Conservation (phyloP, 2,797 vertebrate genomes). For the Amniataba percoides region DNA sequence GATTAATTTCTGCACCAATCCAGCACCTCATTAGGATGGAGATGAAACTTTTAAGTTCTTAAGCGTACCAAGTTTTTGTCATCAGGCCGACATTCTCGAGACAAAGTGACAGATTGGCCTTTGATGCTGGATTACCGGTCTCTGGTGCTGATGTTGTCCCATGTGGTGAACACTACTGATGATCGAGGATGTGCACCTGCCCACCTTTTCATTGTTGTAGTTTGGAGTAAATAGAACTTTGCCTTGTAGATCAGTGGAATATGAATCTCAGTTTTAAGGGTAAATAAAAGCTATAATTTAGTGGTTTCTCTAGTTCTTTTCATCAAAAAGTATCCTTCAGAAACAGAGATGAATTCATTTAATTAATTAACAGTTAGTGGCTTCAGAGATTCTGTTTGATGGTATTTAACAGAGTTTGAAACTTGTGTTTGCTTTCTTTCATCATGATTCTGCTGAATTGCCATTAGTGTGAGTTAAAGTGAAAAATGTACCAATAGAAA, state of each 20-base stretch:
- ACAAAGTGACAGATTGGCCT: not conserved
- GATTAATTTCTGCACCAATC: not conserved
- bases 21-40: not conserved
- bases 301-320: slow-evolving; percentile 49
- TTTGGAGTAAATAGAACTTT: too few species aligned
- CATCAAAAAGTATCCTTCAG: slow-evolving; percentile 61
- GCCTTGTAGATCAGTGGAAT: too few species aligned
- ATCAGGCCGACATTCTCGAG: too few species aligned
- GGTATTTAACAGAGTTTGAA: slow-evolving; percentile 38
- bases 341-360: slow-evolving; percentile 54
- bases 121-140: too few species aligned
- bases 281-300: slow-evolving; percentile 35
- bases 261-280: too few species aligned
- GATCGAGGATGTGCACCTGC: not conserved
- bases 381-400: slow-evolving; percentile 66
- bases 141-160: too few species aligned
- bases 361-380: slow-evolving; percentile 27
- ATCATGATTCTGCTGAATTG: slow-evolving; percentile 1
- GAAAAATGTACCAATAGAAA: not conserved
- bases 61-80: too few species aligned
- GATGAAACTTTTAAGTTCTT: not conserved
- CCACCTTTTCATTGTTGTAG: not conserved
- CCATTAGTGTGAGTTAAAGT: not conserved
- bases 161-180: too few species aligned
- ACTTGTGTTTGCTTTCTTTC: slow-evolving; percentile 22